phyloP scores from a whole-genome alignment of 2,888 invertebrate genomes.

The Chrysotoxum bicinctum region DNA sequence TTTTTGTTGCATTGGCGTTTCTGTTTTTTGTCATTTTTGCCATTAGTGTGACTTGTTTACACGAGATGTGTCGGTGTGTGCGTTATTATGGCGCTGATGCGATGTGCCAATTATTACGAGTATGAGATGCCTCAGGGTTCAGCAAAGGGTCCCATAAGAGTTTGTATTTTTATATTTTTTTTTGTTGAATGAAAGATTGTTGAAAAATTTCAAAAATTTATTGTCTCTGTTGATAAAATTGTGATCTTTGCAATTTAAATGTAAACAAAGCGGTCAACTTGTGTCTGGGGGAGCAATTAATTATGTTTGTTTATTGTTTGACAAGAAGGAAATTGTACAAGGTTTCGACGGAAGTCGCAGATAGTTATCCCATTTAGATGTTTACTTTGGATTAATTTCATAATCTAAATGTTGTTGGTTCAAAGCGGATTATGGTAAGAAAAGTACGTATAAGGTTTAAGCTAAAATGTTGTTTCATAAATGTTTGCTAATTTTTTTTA shows the following conservation, averaged over 20 bases:
- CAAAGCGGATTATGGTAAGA: too few relatives aligned
- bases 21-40: slow-evolving; percentile 48
- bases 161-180: slow-evolving; percentile 29
- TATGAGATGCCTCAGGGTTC: slow-evolving; percentile 55
- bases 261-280: not conserved
- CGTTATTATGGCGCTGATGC: not conserved
- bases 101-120: slow-evolving; percentile 32
- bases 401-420: too few relatives aligned
- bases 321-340: not conserved
- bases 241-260: slow-evolving; percentile 12
- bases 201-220: not conserved
- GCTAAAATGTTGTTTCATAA: too few relatives aligned
- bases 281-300: not conserved
- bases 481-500: too few relatives aligned
- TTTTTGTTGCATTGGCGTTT: slow-evolving; percentile 16
- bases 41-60: slow-evolving; percentile 56
- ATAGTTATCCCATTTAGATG: not conserved
- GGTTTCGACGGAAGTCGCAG: not conserved
- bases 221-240: slow-evolving; percentile 24
- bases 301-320: slow-evolving; percentile 20
- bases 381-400: not conserved
- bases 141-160: not conserved
- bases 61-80: not conserved
- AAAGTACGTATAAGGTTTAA: too few relatives aligned
- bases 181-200: not conserved